Base-by-base conservation (phyloP, 2,888 invertebrate species). In the Lumbricus terrestris region DNA sequence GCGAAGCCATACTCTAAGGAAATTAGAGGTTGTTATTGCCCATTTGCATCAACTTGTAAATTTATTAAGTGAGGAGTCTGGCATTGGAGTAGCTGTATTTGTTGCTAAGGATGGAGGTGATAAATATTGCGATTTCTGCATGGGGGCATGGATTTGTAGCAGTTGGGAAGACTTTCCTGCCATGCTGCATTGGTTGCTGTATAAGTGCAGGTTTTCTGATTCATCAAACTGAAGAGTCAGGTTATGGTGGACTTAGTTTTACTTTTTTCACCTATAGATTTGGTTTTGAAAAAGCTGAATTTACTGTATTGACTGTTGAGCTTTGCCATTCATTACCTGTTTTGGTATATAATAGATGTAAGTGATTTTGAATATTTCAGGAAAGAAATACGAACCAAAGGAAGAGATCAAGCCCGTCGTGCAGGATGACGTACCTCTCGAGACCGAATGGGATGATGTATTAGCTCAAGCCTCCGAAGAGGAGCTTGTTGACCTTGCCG, bases 401-500 rank as follows among this genome's bases (percentile, higher is more conserved):
- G 95, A 95, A 38, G 90, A 91, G 35, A 92, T 91, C 13, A 93
- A 93, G 82, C 91, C 92, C 6, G 54, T 90, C 82, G 91, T 93
- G 13, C 92, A 93, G 16, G 93, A 93, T 11, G 94, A 94, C n/a
- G 93, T 92, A 1, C 91, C 90, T 0, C 91, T 93, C 15, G 94
- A 94, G 38, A 95, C 94, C 37, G 95, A 95, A 91, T 95, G 94
- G 94, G 95, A 95, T 90, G 94, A 95, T 85, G 94, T 95, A 42
- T 92, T 95, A 88, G 91, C 91, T 20, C 91, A 93, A 15, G 95
- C 95, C 4, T 93, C 94, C 6, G 95, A 95, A 91, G 98, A 98
- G 85, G 98, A 98, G 95, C 97, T 99, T 94, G 99, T 99, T 94
- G 99, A 99, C 96, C 96, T 99, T 95, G 99, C 99, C 89, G 96